A percentile compares a stretch with the other conserved stretches of the same genome.
phyloP scores from a whole-genome alignment of 2,113 vertebrate genomes.

The Bos taurus region DNA sequence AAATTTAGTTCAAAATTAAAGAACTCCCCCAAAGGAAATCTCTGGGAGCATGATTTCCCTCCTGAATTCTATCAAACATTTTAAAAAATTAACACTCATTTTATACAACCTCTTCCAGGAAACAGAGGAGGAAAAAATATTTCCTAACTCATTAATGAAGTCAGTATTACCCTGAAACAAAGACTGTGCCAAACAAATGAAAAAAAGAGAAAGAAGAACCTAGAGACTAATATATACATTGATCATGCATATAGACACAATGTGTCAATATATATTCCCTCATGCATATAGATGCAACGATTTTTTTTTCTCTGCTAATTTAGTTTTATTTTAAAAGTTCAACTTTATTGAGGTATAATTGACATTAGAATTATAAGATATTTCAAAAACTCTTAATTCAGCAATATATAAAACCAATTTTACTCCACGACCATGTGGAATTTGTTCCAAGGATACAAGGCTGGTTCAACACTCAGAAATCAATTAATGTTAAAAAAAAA shows the following conservation, averaged over 20 bases:
- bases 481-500: neutral
- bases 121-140: neutral
- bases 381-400: neutral
- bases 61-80: neutral
- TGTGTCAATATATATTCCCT: neutral
- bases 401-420: neutral
- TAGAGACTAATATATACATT: neutral
- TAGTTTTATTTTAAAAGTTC: neutral
- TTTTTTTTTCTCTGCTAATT: neutral
- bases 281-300: neutral
- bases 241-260: neutral
- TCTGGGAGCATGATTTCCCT: neutral
- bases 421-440: neutral
- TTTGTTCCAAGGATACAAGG: neutral
- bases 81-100: neutral
- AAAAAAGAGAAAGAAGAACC: neutral
- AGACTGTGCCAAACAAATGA: neutral
- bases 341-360: neutral
- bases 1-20: neutral
- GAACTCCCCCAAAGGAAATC: neutral
- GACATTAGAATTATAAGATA: neutral
- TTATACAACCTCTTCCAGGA: neutral
- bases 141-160: neutral
- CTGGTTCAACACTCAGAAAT: neutral
- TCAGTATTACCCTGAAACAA: neutral